phyloP scores from a whole-genome alignment of 2,888 invertebrate genomes.

The Protonemura montana region DNA sequence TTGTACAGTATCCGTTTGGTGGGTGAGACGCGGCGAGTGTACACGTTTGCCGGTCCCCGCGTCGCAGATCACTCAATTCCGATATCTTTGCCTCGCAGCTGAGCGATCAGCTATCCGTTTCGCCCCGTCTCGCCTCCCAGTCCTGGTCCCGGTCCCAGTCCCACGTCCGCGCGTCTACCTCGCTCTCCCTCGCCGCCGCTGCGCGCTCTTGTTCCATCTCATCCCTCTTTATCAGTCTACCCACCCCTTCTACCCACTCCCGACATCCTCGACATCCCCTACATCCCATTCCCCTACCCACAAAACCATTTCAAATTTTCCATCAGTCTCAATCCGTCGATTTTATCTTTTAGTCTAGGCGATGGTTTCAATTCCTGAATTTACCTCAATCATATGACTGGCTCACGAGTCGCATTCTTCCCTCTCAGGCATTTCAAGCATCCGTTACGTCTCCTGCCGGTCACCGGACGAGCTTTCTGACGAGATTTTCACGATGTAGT shows the following conservation, averaged over 20 bases:
- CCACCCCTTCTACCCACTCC: neutral
- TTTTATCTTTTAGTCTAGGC: constrained; percentile 31
- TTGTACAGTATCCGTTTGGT: neutral
- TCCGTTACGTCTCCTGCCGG: neutral
- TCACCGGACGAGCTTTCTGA: neutral
- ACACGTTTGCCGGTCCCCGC: constrained; percentile 31
- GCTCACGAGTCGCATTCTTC: neutral
- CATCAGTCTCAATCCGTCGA: constrained; percentile 27
- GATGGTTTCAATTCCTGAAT: constrained; percentile 37
- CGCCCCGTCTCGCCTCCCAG: neutral
- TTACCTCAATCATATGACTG: constrained; percentile 35
- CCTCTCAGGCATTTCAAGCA: neutral
- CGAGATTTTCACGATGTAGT: too few relatives aligned
- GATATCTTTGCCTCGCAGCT: constrained; percentile 38
- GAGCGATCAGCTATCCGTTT: constrained; percentile 32
- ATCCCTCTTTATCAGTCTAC: constrained; percentile 38
- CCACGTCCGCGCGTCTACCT: too few relatives aligned
- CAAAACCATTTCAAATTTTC: constrained; percentile 17
- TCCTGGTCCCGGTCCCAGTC: too few relatives aligned
- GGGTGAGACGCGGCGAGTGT: constrained; percentile 13
- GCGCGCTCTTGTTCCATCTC: constrained; percentile 36
- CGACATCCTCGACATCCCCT: neutral
- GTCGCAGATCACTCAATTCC: constrained; percentile 39
- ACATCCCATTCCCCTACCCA: neutral
- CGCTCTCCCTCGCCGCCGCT: neutral